These are phyloP conservation scores for Alauda arvensis DNA, from an alignment of 2,797 vertebrate genomes.

Conservation along the genomic window DNA sequence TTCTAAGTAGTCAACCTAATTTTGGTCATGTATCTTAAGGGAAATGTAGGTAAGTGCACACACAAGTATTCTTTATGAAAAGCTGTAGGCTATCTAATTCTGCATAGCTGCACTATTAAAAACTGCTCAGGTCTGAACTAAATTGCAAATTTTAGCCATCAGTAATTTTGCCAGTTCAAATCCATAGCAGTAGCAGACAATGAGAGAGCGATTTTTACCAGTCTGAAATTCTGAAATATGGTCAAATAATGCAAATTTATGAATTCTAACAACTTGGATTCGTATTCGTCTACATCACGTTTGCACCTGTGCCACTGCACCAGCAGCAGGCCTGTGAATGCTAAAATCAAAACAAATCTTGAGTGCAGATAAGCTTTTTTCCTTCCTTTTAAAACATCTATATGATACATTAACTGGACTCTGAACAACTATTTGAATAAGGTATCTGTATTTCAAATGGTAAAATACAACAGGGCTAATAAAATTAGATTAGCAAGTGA, in stretches of 20 bases:
- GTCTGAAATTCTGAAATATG: neutral
- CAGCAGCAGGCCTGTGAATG: neutral
- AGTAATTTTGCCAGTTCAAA: neutral
- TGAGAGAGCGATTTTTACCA: neutral
- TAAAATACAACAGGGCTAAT: constrained; percentile 38
- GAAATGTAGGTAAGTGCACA: neutral
- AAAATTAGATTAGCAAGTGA: constrained; percentile 54
- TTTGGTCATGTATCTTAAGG: neutral
- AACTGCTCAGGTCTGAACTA: neutral
- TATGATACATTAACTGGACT: neutral
- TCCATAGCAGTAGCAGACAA: neutral
- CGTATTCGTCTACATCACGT: neutral
- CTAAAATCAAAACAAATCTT: neutral
- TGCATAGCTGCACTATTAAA: neutral
- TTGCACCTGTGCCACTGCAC: neutral
- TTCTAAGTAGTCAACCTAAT: neutral
- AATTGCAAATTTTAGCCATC: neutral
- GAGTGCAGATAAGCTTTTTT: neutral
- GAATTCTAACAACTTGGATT: neutral
- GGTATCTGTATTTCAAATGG: constrained; percentile 2
- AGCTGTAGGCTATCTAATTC: neutral
- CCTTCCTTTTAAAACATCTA: neutral
- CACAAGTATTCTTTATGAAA: neutral
- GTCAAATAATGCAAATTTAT: neutral
- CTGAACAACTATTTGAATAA: neutral